Base-by-base conservation (phyloP, 2,888 invertebrate genomes). In the Cheilosia urbana region DNA sequence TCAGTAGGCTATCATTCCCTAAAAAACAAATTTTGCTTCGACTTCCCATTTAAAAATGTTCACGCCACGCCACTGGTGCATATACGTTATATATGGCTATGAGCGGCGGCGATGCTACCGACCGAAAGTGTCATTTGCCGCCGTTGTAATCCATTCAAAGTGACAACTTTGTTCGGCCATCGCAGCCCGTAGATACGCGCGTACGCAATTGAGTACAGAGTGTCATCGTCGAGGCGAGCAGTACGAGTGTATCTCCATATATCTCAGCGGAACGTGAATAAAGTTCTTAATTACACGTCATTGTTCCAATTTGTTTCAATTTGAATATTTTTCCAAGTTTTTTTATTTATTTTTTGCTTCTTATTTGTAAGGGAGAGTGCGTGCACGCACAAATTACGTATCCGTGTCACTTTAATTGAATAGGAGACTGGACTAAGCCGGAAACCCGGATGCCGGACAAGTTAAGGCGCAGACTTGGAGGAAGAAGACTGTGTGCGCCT, bases 241-340 rank as follows among this genome's bases (percentile, higher is more conserved):
- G 27, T 27, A 4, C 27, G 27, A 30, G 30, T 40, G 42, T 47
- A 42, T 47, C 34, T 13, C 42, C 21, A 47, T n/a, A 47, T 47
- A 55, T 72, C 55, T 47, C 66, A 15, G 30, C 60, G 80, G 81
- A 66, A 85, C 85, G 85, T 85, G 85, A 81, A 85, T 68, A 76
- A 76, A 51, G 85, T 81, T 85, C 85, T 81, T 85, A 85, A 85
- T 85, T 85, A 47, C 71, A 68, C 76, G 85, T 85, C 85, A 85
- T 85, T 85, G 85, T 85, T 81, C 85, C 85, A 85, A 85, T 81
- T 85, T 85, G 81, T 72, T 85, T 85, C 81, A 85, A 85, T 85
- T 85, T 85, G 71, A 81, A 76, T 81, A 75, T 15, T 49, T 66
- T 49, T 65, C 11, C 21, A 24, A 37, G 42, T 68, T 63, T 57